Conservation (phyloP, 2,113 vertebrate genomes). For the Notothenia rossii region DNA sequence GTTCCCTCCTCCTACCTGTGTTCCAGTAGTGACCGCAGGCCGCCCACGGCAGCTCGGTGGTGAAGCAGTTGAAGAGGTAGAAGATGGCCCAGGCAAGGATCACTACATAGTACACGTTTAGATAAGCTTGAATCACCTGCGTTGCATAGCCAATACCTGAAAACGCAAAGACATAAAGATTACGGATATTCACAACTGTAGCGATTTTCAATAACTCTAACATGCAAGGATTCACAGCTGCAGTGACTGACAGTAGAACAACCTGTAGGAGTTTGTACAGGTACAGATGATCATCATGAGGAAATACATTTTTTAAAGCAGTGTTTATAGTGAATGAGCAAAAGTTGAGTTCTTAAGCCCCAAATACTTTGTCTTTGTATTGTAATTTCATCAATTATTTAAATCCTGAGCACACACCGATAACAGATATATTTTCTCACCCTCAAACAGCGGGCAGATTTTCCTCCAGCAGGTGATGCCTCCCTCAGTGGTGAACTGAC, state of each 20-base stretch:
- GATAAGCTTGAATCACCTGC: conserved; percentile 96
- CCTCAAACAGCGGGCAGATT: conserved; percentile 97
- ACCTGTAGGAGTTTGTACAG: not conserved
- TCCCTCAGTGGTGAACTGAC: conserved; percentile 98
- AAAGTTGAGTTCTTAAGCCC: not conserved
- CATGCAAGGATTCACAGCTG: not conserved
- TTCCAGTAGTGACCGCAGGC: conserved; percentile 98
- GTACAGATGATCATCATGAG: not conserved
- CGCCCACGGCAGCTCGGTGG: conserved; percentile 96
- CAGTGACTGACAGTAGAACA: not conserved
- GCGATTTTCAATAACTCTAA: not conserved
- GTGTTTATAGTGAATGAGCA: not conserved
- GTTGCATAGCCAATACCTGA: conserved; percentile 98
- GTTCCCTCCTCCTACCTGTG: conserved; percentile 87
- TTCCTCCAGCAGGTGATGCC: conserved; percentile 99
- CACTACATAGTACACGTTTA: conserved; percentile 98
- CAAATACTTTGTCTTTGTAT: not conserved
- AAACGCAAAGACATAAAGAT: conserved; percentile 5
- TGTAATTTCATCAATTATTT: not conserved
- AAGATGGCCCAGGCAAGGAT: conserved; percentile 99
- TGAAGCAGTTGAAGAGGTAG: conserved; percentile 98
- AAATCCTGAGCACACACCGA: not conserved
- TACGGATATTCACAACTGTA: not conserved
- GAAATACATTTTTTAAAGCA: not conserved
- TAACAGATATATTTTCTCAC: conserved; percentile 74